A percentile compares a stretch with the other conserved stretches of the same genome.
phyloP scores from a whole-genome alignment of 1,140 invertebrate genomes.

The Pinna nobilis region DNA sequence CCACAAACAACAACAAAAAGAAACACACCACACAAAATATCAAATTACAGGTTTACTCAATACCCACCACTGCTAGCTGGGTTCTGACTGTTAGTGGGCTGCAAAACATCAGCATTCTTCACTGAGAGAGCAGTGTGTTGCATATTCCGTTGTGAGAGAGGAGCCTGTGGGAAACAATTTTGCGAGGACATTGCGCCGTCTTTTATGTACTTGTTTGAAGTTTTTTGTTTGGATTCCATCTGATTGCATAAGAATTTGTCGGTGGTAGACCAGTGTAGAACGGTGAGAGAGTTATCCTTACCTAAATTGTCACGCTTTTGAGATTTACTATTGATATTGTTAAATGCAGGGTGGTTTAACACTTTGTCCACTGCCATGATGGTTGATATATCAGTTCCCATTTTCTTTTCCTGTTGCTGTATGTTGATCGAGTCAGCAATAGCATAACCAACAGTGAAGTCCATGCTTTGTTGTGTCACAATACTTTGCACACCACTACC shows the following conservation, averaged over 20 bases:
- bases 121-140: too few species aligned
- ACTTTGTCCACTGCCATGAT: constrained; percentile 40
- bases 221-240: constrained; percentile 8
- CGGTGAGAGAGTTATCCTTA: neutral
- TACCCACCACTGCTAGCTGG: too few species aligned
- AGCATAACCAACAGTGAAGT: constrained; percentile 62
- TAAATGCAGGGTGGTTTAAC: constrained; percentile 28
- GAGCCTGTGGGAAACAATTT: constrained; percentile 12
- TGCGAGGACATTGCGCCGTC: constrained; percentile 6
- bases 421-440: constrained; percentile 42
- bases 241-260: constrained; percentile 20
- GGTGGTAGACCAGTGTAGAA: constrained; percentile 24
- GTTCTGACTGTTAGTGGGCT: constrained; percentile 9
- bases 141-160: too few species aligned
- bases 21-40: too few species aligned
- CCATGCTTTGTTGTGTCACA: constrained; percentile 7
- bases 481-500: constrained; percentile 4
- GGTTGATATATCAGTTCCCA: constrained; percentile 30
- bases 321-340: constrained; percentile 9
- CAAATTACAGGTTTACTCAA: too few species aligned
- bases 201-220: neutral
- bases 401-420: constrained; percentile 14
- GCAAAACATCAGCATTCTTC: too few species aligned
- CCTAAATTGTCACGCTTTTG: constrained; percentile 32
- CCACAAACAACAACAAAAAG: too few species aligned